Conservation (phyloP, 2,113 vertebrate species). For the Apodemus sylvaticus region DNA sequence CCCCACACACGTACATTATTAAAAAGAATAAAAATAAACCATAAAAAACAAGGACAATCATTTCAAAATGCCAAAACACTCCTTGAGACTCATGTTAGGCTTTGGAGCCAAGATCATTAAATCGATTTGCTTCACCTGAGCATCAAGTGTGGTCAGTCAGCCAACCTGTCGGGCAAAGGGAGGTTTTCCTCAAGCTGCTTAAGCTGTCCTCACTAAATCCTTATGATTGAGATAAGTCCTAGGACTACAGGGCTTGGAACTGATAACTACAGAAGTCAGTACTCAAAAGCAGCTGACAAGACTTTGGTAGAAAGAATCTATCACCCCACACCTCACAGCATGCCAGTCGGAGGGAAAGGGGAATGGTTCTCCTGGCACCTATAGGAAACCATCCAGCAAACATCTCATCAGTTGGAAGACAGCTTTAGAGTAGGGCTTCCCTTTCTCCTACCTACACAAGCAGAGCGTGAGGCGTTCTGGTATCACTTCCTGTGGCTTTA, state of each 20-base stretch:
- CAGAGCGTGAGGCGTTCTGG: accelerated
- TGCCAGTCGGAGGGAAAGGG: neutral
- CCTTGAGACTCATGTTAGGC: neutral
- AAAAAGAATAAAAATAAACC: neutral
- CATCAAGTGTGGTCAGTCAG: neutral
- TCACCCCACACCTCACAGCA: accelerated
- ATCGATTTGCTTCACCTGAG: neutral
- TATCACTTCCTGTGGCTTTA: neutral
- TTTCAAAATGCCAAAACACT: neutral
- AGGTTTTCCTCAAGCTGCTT: neutral
- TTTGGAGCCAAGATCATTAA: neutral
- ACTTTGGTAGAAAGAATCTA: neutral
- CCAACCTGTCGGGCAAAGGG: neutral
- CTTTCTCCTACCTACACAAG: neutral
- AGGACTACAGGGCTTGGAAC: neutral
- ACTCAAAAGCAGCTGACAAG: neutral
- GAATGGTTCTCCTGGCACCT: neutral
- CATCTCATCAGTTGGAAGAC: neutral
- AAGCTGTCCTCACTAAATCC: neutral
- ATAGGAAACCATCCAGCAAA: neutral
- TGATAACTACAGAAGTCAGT: neutral
- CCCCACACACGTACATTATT: neutral
- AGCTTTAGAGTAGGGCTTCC: neutral
- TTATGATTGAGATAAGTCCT: neutral
- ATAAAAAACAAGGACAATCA: neutral